These are phyloP conservation scores for Bubo scandiacus DNA, from an alignment of 2,113 vertebrate species.

Conservation along the genomic window DNA sequence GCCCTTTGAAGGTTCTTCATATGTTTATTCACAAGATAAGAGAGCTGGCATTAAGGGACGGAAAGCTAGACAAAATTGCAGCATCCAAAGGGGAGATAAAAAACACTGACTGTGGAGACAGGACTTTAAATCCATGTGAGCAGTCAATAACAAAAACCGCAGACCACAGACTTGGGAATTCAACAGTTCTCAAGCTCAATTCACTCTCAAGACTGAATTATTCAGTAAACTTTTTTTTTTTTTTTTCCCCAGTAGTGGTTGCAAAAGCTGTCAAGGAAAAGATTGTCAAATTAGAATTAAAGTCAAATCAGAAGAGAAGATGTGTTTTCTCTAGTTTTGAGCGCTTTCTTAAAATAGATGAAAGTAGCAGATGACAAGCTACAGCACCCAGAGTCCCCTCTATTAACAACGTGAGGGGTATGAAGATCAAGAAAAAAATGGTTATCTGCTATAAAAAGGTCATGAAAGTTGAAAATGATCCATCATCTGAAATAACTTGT, in stretches of 20 bases:
- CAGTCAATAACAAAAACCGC: conserved; percentile 9
- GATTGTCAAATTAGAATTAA: neutral
- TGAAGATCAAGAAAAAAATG: neutral
- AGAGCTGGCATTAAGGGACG: neutral
- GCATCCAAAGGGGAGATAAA: neutral
- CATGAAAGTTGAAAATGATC: neutral
- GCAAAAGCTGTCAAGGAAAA: conserved; percentile 18
- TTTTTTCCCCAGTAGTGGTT: neutral
- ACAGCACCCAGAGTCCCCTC: neutral
- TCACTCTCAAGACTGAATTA: conserved; percentile 5
- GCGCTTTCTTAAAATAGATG: neutral
- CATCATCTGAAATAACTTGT: neutral
- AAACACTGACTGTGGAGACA: neutral
- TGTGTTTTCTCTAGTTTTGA: neutral
- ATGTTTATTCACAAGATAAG: neutral
- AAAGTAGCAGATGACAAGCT: neutral
- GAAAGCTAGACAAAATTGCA: neutral
- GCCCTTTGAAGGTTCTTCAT: neutral
- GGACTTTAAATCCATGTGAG: neutral
- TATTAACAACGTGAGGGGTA: neutral
- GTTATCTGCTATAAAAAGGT: neutral
- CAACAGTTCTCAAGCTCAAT: neutral
- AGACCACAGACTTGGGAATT: neutral
- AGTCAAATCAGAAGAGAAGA: neutral
- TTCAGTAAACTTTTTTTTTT: neutral